A percentile compares a stretch with the other conserved stretches of the same genome.
Evolutionary conservation across 2,113 vertebrate species (phyloP).

Genomic region (Hemiprocne comata): DNA sequence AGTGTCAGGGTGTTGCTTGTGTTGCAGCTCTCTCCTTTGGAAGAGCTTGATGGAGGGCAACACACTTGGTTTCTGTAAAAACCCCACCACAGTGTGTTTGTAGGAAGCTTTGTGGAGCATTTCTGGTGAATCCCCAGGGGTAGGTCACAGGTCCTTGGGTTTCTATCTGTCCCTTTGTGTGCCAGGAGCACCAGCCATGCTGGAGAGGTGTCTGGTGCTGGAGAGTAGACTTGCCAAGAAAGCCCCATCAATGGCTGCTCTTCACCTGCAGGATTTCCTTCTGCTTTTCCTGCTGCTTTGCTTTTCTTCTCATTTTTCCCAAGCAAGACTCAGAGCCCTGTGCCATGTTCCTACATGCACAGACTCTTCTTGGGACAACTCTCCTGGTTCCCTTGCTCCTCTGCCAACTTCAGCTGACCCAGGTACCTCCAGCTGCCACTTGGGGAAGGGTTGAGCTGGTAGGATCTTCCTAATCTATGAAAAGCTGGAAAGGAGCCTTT

Average conservation of each 20-base stretch:
- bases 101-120: background rate
- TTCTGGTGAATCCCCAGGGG: background rate
- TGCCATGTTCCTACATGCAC: background rate
- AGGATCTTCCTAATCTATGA: background rate
- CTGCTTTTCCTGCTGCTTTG: background rate
- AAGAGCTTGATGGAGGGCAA: background rate
- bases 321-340: background rate
- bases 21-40: background rate
- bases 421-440: background rate
- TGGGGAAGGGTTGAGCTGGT: background rate
- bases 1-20: background rate
- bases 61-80: background rate
- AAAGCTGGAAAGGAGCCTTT: background rate
- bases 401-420: background rate
- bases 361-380: background rate
- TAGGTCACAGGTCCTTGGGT: no score
- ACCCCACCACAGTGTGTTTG: rapidly evolving
- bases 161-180: background rate
- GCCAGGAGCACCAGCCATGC: background rate
- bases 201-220: rapidly evolving
- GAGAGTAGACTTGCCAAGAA: background rate
- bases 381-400: background rate
- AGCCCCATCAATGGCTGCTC: background rate
- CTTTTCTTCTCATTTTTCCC: background rate
- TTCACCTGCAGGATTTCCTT: background rate